These are phyloP conservation scores for Masticophis lateralis DNA, from an alignment of 2,797 vertebrate species.

Conservation along the genomic window DNA sequence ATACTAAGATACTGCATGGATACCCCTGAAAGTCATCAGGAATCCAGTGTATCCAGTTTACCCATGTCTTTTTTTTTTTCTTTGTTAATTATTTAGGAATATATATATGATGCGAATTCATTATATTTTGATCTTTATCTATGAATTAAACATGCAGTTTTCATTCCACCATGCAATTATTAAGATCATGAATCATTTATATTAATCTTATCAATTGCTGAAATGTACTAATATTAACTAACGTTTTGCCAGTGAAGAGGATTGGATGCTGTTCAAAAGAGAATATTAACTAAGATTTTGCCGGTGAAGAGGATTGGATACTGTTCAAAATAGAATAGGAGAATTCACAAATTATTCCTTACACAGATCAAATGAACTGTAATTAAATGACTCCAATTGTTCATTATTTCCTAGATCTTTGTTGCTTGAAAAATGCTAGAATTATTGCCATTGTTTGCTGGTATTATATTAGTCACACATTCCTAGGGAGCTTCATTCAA, in stretches of 20 bases:
- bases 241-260: not conserved
- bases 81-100: too few species aligned
- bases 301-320: slow-evolving; percentile 18
- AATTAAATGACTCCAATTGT: slow-evolving; percentile 19
- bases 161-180: not conserved
- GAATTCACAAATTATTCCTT: slow-evolving; percentile 38
- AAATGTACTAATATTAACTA: slow-evolving; percentile 12
- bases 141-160: slow-evolving; percentile 31
- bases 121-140: not conserved
- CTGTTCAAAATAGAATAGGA: slow-evolving; percentile 17
- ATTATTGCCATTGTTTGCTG: not conserved
- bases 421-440: slow-evolving; percentile 36
- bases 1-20: too few species aligned
- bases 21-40: too few species aligned
- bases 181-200: not conserved
- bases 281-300: not conserved
- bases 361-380: slow-evolving; percentile 12
- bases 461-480: not conserved
- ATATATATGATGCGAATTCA: not conserved
- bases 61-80: too few species aligned
- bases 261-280: too few species aligned
- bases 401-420: slow-evolving; percentile 7
- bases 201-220: slow-evolving; percentile 33
- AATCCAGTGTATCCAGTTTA: too few species aligned
- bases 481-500: not conserved